A percentile compares a stretch with the other conserved stretches of the same genome.
phyloP scores from a whole-genome alignment of 2,888 invertebrate species.

The Hirtodrosophila duncani region DNA sequence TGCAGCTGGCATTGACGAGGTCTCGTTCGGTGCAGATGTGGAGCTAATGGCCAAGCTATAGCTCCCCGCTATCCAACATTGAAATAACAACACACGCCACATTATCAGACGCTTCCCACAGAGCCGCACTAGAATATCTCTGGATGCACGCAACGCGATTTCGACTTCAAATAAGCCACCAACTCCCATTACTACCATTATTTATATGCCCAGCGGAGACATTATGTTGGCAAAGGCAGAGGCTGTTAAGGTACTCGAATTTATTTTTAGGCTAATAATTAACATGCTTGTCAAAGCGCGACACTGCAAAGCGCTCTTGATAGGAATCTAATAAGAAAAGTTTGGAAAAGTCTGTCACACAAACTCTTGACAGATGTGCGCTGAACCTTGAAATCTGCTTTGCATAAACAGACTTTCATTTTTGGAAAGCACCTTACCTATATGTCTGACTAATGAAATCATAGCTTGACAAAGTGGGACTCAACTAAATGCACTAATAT shows the following conservation, averaged over 20 bases:
- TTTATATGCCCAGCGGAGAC: conserved; percentile 20
- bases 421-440: conserved; percentile 46
- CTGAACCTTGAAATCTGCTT: conserved; percentile 62
- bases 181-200: conserved; percentile 1
- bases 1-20: neutral
- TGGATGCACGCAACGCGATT: conserved; percentile 3
- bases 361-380: conserved; percentile 35
- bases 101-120: conserved; percentile 10
- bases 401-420: conserved; percentile 46
- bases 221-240: conserved; percentile 16
- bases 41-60: conserved; percentile 8
- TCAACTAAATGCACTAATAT: neutral
- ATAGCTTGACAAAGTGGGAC: conserved; percentile 32
- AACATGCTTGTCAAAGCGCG: conserved; percentile 67
- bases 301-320: conserved; percentile 45
- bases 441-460: conserved; percentile 31
- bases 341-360: conserved; percentile 30
- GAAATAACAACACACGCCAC: conserved; percentile 32
- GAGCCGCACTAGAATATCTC: conserved; percentile 3
- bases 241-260: neutral
- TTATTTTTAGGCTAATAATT: conserved; percentile 45
- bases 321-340: conserved; percentile 64
- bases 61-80: conserved; percentile 25
- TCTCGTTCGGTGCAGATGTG: conserved; percentile 11
- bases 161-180: conserved; percentile 29